These are phyloP conservation scores for Tychaedon coryphoeus DNA, from an alignment of 2,113 vertebrate genomes.

Conservation along the genomic window DNA sequence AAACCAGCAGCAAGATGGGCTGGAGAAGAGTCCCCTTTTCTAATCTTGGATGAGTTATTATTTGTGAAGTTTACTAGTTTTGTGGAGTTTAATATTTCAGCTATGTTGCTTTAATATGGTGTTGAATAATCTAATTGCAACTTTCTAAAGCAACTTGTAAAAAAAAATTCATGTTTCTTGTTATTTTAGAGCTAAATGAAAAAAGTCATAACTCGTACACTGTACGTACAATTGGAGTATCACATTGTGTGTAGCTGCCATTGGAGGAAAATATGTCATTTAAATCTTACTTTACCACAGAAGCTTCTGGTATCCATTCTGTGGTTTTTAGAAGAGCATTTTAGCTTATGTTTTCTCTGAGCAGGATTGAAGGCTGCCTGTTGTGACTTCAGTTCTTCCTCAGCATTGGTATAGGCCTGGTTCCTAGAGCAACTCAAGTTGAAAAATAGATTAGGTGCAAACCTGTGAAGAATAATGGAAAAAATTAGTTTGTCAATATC, in stretches of 20 bases:
- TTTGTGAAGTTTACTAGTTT: not conserved
- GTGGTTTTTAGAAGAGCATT: not conserved
- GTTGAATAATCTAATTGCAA: not conserved
- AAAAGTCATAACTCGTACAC: fast-evolving
- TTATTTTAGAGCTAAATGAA: not conserved
- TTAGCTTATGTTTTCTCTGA: not conserved
- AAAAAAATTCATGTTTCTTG: not conserved
- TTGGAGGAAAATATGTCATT: not conserved
- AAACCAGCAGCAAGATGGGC: not conserved
- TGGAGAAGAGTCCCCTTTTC: not conserved
- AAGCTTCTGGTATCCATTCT: not conserved
- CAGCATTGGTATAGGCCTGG: not conserved
- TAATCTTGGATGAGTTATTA: not conserved
- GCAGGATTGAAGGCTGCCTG: not conserved
- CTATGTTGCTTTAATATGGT: not conserved
- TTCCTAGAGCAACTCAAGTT: not conserved
- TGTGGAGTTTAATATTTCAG: not conserved
- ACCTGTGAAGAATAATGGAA: not conserved
- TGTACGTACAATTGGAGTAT: not conserved
- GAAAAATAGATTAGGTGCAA: not conserved
- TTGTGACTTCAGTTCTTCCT: not conserved
- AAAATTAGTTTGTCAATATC: not conserved
- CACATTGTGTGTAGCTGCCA: not conserved
- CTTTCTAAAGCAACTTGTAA: not conserved
- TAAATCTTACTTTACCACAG: not conserved